Base-by-base conservation (phyloP, 2,888 invertebrate species). In the Plagiodera versicolora region DNA sequence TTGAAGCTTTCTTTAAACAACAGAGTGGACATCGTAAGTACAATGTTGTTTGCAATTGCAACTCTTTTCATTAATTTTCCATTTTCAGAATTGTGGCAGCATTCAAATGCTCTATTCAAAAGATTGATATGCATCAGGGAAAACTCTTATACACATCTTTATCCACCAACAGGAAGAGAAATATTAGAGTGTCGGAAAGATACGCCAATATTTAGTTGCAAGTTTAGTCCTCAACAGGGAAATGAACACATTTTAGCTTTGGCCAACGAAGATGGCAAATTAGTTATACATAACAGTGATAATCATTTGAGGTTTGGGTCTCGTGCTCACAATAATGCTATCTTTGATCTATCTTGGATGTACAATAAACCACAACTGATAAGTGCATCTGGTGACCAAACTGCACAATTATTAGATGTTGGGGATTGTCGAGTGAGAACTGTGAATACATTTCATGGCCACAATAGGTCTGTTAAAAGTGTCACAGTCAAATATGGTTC, bases 291-390 rank as follows among this genome's bases (percentile, higher is more conserved):
- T 81, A 86, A 81, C 56, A 74, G 68, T 53, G 53, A 66, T 47
- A 67, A 52, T 24, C 61, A 68, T 51, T 53, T 45, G 17, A 65
- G 58, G 62, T 66, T 70, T 79, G 79, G 84, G 77, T 68, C 92
- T 90, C 72, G 81, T 70, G 84, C 83, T 61, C 95, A 95, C 79
- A 86, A 85, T 72, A 95, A 95, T 83, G 95, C 95, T 0, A 89
- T 95, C 30, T 95, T 95, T 76, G 95, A 95, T 78, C 77, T 95
- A 55, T 89, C 90, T 0, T 96, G 95, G 95, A 88, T 89, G 81
- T 89, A 89, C 0, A 84, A 86, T 0, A 84, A 89, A 72, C 86
- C 86, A 84, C 89, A 88, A 72, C 83, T 95, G 60, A 87, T 95
- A 0, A 94, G 94, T 3, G 94, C 90, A 0, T 92, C 94, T 47